Conservation (phyloP, 2,113 vertebrate genomes). For the Charina bottae region DNA sequence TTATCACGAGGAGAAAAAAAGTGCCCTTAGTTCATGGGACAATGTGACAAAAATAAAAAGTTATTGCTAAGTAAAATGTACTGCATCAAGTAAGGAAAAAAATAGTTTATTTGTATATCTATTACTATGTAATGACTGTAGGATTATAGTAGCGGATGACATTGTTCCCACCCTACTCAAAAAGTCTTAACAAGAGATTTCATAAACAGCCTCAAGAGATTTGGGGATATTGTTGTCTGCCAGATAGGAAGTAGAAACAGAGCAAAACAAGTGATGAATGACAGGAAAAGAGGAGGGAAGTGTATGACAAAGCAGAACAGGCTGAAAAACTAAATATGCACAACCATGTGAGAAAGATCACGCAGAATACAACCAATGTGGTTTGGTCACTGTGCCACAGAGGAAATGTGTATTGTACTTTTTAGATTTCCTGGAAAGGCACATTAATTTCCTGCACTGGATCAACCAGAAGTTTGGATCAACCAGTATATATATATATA, state of each 20-base stretch:
- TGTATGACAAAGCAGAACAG: not conserved
- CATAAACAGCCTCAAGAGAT: not conserved
- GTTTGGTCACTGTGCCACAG: not conserved
- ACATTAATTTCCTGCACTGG: not conserved
- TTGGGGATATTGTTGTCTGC: not conserved
- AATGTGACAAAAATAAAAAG: not conserved
- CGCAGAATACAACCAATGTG: not conserved
- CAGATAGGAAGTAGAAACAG: slow-evolving; percentile 8
- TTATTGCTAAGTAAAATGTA: not conserved
- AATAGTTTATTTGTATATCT: not conserved
- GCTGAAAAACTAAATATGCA: not conserved
- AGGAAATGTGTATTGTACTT: not conserved
- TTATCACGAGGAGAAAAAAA: not conserved
- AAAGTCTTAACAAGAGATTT: not conserved
- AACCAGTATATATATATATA: not conserved
- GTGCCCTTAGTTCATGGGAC: not conserved
- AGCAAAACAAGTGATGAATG: slow-evolving; percentile 10
- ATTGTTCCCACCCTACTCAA: not conserved
- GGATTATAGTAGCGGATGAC: not conserved
- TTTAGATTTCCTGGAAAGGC: not conserved
- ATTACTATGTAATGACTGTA: not conserved
- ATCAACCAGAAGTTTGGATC: not conserved
- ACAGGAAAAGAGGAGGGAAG: not conserved
- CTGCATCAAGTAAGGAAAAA: not conserved
- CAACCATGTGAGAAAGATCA: not conserved